These are phyloP conservation scores for Hepsetus odoe DNA, from an alignment of 2,113 vertebrate species.

Conservation along the genomic window DNA sequence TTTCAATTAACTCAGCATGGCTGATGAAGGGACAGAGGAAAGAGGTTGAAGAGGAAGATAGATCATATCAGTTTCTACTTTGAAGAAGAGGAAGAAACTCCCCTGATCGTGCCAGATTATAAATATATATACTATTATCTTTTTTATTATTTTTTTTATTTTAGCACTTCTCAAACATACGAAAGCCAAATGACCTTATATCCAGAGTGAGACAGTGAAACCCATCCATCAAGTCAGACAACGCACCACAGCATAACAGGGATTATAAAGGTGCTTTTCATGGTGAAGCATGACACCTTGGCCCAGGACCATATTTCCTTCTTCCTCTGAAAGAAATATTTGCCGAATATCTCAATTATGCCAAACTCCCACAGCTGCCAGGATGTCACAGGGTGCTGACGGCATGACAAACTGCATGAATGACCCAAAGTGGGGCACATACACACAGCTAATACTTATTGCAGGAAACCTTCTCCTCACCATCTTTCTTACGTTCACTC, in stretches of 20 bases:
- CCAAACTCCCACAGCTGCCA: conserved; percentile 45
- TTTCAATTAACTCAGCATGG: conserved; percentile 2
- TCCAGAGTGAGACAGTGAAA: not conserved
- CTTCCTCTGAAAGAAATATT: conserved; percentile 46
- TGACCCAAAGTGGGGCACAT: conserved; percentile 20
- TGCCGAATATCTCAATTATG: conserved; percentile 55
- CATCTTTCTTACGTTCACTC: not conserved
- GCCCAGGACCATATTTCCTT: conserved; percentile 44
- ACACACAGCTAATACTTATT: conserved; percentile 14
- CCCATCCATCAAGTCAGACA: conserved; percentile 20
- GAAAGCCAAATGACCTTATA: not conserved
- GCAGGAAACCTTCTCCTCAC: not conserved
- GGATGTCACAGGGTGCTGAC: conserved; percentile 35
- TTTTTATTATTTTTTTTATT: conserved; percentile 12
- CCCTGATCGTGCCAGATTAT: not conserved
- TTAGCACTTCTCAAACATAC: conserved; percentile 4
- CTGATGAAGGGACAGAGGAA: not conserved
- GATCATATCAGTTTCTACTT: not conserved
- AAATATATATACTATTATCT: too few species aligned
- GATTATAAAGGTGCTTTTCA: conserved; percentile 31
- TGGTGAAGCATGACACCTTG: not conserved
- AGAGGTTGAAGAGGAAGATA: not conserved
- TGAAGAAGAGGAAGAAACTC: not conserved
- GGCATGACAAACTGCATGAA: conserved; percentile 50
- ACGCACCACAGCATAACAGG: not conserved